Evolutionary conservation across 2,113 vertebrate species (phyloP).

Genomic region (Grammomys dolichurus): DNA sequence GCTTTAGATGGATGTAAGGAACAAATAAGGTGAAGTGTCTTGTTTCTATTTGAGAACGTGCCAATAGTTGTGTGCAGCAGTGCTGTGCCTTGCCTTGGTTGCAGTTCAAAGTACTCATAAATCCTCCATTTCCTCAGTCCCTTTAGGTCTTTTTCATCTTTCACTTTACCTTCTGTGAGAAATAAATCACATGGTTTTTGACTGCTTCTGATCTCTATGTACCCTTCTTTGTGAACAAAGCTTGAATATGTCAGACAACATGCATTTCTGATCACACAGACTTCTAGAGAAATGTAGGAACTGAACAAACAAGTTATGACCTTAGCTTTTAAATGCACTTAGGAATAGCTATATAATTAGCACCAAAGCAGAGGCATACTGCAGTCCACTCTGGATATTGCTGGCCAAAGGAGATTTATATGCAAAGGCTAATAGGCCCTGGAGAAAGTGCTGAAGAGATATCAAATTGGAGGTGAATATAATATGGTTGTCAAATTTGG

Average conservation of each 20-base stretch:
- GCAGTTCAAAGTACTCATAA: too few relatives aligned
- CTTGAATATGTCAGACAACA: background rate
- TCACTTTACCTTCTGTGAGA: background rate
- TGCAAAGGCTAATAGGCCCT: background rate
- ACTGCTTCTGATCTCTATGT: background rate
- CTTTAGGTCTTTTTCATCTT: background rate
- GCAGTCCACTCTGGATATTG: accelerated
- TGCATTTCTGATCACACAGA: background rate
- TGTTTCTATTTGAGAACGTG: background rate
- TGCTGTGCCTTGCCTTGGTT: background rate
- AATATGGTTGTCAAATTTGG: background rate
- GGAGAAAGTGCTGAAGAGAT: background rate
- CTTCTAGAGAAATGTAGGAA: background rate
- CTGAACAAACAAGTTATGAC: background rate
- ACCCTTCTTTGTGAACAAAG: background rate
- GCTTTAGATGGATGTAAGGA: background rate
- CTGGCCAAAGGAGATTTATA: background rate
- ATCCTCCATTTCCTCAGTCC: background rate
- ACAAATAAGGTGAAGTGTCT: background rate
- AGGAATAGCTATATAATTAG: background rate
- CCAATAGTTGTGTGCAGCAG: background rate
- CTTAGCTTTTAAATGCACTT: background rate
- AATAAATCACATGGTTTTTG: too few relatives aligned
- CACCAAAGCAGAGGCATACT: background rate
- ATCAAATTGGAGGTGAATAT: background rate